Evolutionary conservation across 1,140 invertebrate species (phyloP), one percentile per base, ranked within the genome.

Genomic region (Saxidomus purpurata): DNA sequence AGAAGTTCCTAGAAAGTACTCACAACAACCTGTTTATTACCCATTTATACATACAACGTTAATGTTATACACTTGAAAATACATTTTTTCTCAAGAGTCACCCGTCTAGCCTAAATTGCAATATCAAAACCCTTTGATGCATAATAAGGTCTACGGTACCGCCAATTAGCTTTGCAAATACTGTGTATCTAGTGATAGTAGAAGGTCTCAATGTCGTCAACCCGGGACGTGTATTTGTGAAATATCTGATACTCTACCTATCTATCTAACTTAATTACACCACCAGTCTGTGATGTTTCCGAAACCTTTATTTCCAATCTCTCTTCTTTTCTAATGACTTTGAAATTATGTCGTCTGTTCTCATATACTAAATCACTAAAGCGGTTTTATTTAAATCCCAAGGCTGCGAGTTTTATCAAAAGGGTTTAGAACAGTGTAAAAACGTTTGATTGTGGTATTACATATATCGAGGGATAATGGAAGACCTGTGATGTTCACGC

Each of bases 401-500:
- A 38, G 40, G 47, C 22, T 59, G 52, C 28, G 38, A 34, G 25
- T 71, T 71, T 88, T 88, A 88, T 88, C 86, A 71, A 40, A 61
- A 80, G 49, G 86, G 71, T 88, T 88, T 88, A 88, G 71, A 81
- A 81, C 43, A 80, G 86, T 88, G 86, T 88, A 88, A 88, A 88
- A 80, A 80, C 34, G 69, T 59, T 55, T 74, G 87, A 89, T 89
- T 89, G 69, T 76, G 15, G 69, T 63, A 59, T 83, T 63, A 61
- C 28, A 69, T 47, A 34, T 84, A 83, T 84, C 63, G 63, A 71
- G 34, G 80, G 43, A 83, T 76, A 36, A 36, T 22, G 17, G 38
- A 59, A 36, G 47, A 59, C 40, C 43, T 47, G 69, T 59, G 69
- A 83, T 89, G 28, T 89, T 89, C 87, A 89, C 87, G 79, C 87